Base-by-base conservation (phyloP, 2,797 vertebrate species). In the Darevskia nairensis region DNA sequence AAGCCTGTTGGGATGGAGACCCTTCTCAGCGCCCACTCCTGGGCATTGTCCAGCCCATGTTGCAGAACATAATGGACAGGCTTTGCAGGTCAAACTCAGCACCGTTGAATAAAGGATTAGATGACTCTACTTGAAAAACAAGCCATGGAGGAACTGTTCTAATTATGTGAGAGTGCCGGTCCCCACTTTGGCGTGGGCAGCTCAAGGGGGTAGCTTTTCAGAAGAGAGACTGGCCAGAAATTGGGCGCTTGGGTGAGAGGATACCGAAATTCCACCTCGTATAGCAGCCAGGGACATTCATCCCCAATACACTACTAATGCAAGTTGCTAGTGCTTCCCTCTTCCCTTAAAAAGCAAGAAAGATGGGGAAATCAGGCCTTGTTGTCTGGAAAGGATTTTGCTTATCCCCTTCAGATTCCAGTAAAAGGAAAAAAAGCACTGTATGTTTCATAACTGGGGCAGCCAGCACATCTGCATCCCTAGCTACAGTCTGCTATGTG, bases 1-100 rank as follows among this genome's bases (percentile, higher is more conserved):
- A 99, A 95, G 98, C 98, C 8, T 99, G 98, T 88, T 99, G 99
- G 99, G 99, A 97, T 1, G 98, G 98, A 0, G 98, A 99, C 91
- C 96, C 98, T 3, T 98, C 97, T 9, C 98, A 97, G 95, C 97
- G 99, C 74, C 99, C 99, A 1, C 97, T 99, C 74, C 93, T 99
- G 71, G 99, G 99, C 2, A 99, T 99, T 0, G 99, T 99, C 78
- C 98, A 99, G 94, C 99, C 99, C 79, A 97, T 98, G 95, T 97
- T 99, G 86, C 98, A 97, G 92, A 97, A 98, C 93, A 99, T 99
- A 94, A 98, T 98, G 98, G 97, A 97, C 87, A 96, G 98, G n/a
- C 97, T 99, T 46, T 99, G 99, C 96, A 95, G 95, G 84, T 94
- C 94, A 0, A 80, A 76, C 92, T 96, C 95, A 0, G 97, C 98